Conservation (phyloP, 1,140 invertebrate genomes). For the Bombus balteatus region DNA sequence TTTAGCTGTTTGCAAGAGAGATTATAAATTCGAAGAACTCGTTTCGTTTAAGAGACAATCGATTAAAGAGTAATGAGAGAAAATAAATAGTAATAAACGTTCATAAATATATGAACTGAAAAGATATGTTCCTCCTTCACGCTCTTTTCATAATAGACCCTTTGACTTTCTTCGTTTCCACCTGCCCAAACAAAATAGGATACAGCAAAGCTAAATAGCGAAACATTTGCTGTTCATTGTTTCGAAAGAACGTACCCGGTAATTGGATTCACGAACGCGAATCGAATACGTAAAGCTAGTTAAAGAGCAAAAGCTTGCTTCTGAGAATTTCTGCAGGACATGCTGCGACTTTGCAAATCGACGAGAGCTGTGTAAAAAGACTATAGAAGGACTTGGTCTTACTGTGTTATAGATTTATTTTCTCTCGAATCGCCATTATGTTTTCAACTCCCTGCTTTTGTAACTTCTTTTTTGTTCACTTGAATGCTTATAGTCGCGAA, state of each 20-base stretch:
- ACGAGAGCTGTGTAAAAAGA: neutral
- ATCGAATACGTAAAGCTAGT: conserved; percentile 37
- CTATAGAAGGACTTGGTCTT: neutral
- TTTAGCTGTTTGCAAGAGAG: neutral
- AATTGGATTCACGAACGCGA: conserved; percentile 60
- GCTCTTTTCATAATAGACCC: neutral
- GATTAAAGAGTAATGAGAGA: neutral
- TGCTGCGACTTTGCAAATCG: neutral
- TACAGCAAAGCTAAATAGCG: conserved; percentile 11
- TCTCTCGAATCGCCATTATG: too few relatives aligned
- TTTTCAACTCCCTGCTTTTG: too few relatives aligned
- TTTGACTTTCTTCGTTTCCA: neutral
- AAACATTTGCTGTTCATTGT: conserved; percentile 27
- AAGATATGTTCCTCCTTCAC: neutral
- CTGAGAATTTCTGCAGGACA: neutral
- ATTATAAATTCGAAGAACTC: neutral
- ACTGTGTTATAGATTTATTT: neutral
- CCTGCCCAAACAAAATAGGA: neutral
- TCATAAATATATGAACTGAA: neutral
- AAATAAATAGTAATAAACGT: neutral
- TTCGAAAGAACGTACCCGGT: conserved; percentile 33
- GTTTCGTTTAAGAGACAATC: neutral
- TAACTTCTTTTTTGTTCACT: too few relatives aligned
- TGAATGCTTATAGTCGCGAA: too few relatives aligned
- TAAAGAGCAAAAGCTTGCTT: conserved; percentile 10